A percentile compares a stretch with the other conserved stretches of the same genome.
phyloP scores from a whole-genome alignment of 2,888 invertebrate species.

The Pristionchus arcanus region DNA sequence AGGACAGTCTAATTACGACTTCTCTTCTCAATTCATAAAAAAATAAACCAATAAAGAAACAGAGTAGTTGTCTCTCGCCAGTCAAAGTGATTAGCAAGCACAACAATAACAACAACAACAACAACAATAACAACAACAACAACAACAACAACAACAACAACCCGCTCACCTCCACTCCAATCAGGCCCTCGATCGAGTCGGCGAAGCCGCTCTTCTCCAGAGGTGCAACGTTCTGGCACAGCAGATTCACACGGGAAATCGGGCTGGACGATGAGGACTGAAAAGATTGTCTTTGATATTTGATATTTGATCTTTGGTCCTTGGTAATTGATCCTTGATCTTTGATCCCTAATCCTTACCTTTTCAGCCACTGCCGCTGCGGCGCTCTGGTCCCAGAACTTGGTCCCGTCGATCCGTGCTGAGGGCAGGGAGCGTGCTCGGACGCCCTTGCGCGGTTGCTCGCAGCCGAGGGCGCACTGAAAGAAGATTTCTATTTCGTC shows the following conservation, averaged over 20 bases:
- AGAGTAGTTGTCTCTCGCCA: no score
- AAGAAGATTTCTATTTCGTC: no score
- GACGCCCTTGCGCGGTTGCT: constrained; percentile 48
- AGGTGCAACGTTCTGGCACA: constrained; percentile 71
- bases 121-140: no score
- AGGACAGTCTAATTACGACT: no score
- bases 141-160: not conserved
- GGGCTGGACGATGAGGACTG: constrained; percentile 59
- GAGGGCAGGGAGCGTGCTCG: not conserved
- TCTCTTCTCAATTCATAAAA: no score
- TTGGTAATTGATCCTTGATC: no score
- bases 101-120: no score
- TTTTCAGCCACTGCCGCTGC: constrained; percentile 58
- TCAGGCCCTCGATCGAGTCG: constrained; percentile 52
- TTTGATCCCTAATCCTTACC: not conserved
- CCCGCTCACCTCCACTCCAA: constrained; percentile 22
- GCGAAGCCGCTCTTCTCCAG: constrained; percentile 54
- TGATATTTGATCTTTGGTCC: not conserved
- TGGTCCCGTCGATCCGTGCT: constrained; percentile 62
- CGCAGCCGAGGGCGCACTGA: constrained; percentile 52
- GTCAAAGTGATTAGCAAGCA: no score
- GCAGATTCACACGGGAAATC: constrained; percentile 65
- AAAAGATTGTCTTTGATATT: not conserved
- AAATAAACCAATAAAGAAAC: no score
- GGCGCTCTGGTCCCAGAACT: constrained; percentile 66